Evolutionary conservation across 2,797 vertebrate species (phyloP).

Genomic region (Myiotriccus ornatus): DNA sequence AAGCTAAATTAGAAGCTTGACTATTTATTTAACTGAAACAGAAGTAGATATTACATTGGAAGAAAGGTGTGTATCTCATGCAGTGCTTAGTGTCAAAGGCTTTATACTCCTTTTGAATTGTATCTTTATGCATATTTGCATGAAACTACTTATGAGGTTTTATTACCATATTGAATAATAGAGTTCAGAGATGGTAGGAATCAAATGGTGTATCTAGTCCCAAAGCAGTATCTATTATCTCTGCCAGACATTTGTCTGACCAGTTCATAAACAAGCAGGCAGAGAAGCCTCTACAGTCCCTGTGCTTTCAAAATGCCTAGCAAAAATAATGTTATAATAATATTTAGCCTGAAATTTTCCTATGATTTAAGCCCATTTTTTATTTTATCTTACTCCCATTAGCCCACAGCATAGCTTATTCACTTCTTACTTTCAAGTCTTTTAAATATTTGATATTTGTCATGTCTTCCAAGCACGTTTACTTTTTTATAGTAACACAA

Average conservation of each 20-base stretch:
- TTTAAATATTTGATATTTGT: constrained; percentile 10
- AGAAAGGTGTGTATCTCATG: background rate
- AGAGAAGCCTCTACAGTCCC: background rate
- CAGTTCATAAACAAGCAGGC: background rate
- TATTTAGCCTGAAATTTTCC: background rate
- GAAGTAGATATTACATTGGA: background rate
- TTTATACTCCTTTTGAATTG: background rate
- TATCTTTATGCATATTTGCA: background rate
- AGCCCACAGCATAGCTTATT: background rate
- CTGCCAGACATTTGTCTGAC: background rate
- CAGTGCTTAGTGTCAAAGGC: background rate
- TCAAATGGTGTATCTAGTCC: background rate
- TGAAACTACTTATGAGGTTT: background rate
- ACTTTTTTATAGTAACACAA: constrained; percentile 8
- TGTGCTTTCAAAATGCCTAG: background rate
- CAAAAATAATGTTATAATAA: background rate
- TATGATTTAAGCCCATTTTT: constrained; percentile 25
- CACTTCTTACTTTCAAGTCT: background rate
- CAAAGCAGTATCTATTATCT: background rate
- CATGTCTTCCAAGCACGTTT: background rate
- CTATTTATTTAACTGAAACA: background rate
- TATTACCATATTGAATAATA: constrained; percentile 5
- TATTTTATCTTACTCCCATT: background rate
- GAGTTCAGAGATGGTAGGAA: background rate
- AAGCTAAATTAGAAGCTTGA: constrained; percentile 20